phyloP scores from a whole-genome alignment of 2,888 invertebrate genomes.

The Sinohyriopsis cumingii region DNA sequence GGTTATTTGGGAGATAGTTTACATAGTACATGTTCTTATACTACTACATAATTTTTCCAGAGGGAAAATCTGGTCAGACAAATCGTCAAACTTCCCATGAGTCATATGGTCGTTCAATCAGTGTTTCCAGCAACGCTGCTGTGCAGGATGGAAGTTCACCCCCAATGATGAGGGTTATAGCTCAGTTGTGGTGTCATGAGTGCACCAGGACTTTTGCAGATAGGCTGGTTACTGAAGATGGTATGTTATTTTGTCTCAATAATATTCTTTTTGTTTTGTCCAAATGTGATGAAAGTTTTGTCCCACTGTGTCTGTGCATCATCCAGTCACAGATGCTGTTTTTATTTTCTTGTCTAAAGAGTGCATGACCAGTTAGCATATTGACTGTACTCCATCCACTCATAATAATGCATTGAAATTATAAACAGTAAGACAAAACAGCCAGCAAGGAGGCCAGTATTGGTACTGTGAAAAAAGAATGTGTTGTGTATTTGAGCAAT shows the following conservation, averaged over 20 bases:
- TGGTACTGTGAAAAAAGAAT: too few relatives aligned
- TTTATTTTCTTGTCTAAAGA: too few relatives aligned
- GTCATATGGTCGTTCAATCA: constrained; percentile 34
- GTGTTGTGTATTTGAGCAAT: too few relatives aligned
- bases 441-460: too few relatives aligned
- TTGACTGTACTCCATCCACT: too few relatives aligned
- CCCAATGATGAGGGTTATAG: constrained; percentile 67
- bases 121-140: constrained; percentile 26
- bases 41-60: too few relatives aligned
- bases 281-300: neutral
- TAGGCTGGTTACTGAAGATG: constrained; percentile 61
- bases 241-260: constrained; percentile 29
- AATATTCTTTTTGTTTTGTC: constrained; percentile 1
- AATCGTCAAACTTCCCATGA: constrained; percentile 41
- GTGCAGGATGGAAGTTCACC: constrained; percentile 38
- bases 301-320: neutral
- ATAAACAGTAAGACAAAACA: too few relatives aligned
- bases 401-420: too few relatives aligned
- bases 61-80: constrained; percentile 2
- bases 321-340: neutral
- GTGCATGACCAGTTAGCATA: too few relatives aligned
- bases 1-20: too few relatives aligned
- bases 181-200: constrained; percentile 70
- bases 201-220: constrained; percentile 66
- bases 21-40: too few relatives aligned